A percentile compares a stretch with the other conserved stretches of the same genome.
phyloP scores from a whole-genome alignment of 2,888 invertebrate genomes.

The Patella pellucida region DNA sequence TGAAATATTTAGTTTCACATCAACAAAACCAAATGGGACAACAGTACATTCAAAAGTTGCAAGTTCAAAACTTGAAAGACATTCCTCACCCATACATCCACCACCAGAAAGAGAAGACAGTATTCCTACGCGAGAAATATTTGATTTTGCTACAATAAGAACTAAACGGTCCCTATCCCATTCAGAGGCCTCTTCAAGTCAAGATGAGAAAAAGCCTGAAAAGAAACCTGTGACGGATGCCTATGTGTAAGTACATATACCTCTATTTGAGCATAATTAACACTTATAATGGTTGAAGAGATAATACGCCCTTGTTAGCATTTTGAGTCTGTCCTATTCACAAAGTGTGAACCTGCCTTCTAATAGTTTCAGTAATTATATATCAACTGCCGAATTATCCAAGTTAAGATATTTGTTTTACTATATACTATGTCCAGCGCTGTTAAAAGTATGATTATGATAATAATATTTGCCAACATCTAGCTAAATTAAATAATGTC shows the following conservation, averaged over 20 bases:
- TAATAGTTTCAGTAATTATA: no score
- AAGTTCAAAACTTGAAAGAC: not conserved
- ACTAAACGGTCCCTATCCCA: not conserved
- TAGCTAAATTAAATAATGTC: no score
- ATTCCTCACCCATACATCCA: not conserved
- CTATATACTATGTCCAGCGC: no score
- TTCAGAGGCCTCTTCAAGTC: not conserved
- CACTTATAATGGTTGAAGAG: no score
- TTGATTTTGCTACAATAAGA: not conserved
- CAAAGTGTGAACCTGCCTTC: no score
- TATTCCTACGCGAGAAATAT: conserved; percentile 2
- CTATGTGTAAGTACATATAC: not conserved
- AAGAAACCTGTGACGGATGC: not conserved
- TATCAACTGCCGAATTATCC: no score
- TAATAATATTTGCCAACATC: no score
- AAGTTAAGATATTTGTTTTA: no score
- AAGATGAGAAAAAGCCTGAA: not conserved
- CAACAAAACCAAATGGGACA: not conserved
- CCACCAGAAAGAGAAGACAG: conserved; percentile 1
- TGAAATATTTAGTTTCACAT: conserved; percentile 29
- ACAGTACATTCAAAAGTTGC: not conserved
- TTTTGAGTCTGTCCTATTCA: no score
- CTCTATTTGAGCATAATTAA: no score
- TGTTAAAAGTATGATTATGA: no score
- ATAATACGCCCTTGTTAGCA: no score